Base-by-base conservation (phyloP, 1,140 invertebrate genomes). In the Aphis craccivora region DNA sequence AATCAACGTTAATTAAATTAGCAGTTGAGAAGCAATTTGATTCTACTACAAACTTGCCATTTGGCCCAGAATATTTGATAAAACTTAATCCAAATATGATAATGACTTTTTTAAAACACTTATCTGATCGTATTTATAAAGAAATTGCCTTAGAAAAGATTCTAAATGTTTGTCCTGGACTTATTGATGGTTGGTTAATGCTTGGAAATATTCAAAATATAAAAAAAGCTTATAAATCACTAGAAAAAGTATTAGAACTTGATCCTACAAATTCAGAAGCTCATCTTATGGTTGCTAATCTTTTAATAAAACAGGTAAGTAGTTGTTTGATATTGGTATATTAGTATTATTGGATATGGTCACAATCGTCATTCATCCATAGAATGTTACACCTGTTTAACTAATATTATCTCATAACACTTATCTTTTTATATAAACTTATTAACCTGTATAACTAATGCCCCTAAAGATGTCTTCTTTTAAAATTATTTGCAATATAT, bases 211-310 rank as follows among this genome's bases (percentile, higher is more conserved):
- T 92, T 22, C 93, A 94, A 86, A 83, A 97, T 97, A 94, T 98
- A 97, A 95, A 95, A 98, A 11, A 96, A 96, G 94, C 98, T 6
- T 97, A 98, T 94, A 95, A 93, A 7, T 86, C 91, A 30, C 20
- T 93, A 93, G 35, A 93, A 86, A 93, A 55, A 25, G 96, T 14
- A 96, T 97, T 98, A 14, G 95, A 96, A 55, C 95, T 97, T 23
- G 98, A 98, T 95, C 96, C 97, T 30, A 97, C 97, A 0, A 97
- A 97, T 95, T 97, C 97, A 2, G 97, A 98, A 94, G 98, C 97
- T 43, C 97, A 99, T 95, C 96, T 99, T 9, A 95, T 99, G 9
- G 96, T 99, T 96, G 98, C 99, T 37, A 98, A 99, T 95, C 97
- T 99, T 89, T 96, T 98, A 93, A 95, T 97, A 4, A 96, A 96